Percentiles rank a stretch among this genome's conserved stretches.
phyloP scores from a whole-genome alignment of 2,797 vertebrate species.

The Clarias fuscus region DNA sequence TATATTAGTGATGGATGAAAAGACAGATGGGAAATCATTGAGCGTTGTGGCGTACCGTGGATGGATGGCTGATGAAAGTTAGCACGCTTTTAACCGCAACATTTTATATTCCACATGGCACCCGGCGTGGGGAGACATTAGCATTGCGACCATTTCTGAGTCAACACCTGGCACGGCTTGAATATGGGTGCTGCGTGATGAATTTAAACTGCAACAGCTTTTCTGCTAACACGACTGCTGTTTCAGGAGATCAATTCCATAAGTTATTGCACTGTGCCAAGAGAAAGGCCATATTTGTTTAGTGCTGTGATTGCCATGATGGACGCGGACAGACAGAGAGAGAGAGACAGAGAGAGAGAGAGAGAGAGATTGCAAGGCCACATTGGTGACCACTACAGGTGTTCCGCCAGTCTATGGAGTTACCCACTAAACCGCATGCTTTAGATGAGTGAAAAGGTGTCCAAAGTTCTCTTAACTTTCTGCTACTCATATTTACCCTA shows the following conservation, averaged over 20 bases:
- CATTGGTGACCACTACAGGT: background rate
- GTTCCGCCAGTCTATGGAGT: background rate
- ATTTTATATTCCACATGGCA: constrained; percentile 57
- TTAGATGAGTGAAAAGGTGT: too few relatives aligned
- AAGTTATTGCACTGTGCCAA: constrained; percentile 47
- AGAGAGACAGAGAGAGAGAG: constrained; percentile 23
- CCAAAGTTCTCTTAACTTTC: background rate
- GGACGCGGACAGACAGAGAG: constrained; percentile 16
- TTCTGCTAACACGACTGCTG: constrained; percentile 39
- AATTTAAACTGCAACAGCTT: constrained; percentile 48
- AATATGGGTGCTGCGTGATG: constrained; percentile 49
- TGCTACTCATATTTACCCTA: background rate
- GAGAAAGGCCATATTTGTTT: constrained; percentile 44
- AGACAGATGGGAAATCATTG: constrained; percentile 59
- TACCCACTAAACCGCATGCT: background rate
- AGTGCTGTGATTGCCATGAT: constrained; percentile 33
- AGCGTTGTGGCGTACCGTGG: constrained; percentile 52
- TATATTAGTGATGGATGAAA: constrained; percentile 58
- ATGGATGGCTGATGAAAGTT: constrained; percentile 52
- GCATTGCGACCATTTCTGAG: constrained; percentile 55
- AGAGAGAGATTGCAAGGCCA: background rate
- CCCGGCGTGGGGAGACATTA: constrained; percentile 54
- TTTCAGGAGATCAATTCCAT: constrained; percentile 54
- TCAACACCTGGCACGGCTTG: constrained; percentile 60
- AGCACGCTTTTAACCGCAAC: constrained; percentile 43